Conservation (phyloP, 2,113 vertebrate genomes). For the Crotalus helleri region DNA sequence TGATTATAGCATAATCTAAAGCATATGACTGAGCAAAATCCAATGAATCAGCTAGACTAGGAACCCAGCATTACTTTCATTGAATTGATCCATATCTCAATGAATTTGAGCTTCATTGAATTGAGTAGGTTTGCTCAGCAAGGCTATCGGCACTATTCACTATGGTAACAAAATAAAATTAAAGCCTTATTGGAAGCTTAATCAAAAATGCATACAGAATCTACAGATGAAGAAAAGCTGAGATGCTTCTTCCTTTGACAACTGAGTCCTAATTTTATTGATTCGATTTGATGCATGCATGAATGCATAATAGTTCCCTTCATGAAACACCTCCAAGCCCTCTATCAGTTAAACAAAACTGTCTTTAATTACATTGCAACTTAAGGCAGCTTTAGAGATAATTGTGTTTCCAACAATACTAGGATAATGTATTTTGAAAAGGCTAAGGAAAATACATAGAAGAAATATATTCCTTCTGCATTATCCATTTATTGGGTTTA, state of each 20-base stretch:
- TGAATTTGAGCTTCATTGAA: neutral
- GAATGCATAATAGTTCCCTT: neutral
- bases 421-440: neutral
- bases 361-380: neutral
- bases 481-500: neutral
- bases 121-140: neutral
- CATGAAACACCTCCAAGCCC: accelerated
- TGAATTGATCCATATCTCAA: neutral
- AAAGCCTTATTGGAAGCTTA: neutral
- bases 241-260: neutral
- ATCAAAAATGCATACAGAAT: neutral
- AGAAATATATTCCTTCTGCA: neutral
- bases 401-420: neutral
- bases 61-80: neutral
- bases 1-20: neutral
- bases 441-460: neutral
- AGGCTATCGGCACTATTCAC: neutral
- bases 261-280: neutral
- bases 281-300: accelerated
- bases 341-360: neutral
- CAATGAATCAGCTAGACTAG: neutral
- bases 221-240: neutral
- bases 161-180: neutral
- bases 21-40: neutral
- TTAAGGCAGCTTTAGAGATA: neutral